Conservation (phyloP, 2,888 invertebrate species). For the Desoria tigrina region DNA sequence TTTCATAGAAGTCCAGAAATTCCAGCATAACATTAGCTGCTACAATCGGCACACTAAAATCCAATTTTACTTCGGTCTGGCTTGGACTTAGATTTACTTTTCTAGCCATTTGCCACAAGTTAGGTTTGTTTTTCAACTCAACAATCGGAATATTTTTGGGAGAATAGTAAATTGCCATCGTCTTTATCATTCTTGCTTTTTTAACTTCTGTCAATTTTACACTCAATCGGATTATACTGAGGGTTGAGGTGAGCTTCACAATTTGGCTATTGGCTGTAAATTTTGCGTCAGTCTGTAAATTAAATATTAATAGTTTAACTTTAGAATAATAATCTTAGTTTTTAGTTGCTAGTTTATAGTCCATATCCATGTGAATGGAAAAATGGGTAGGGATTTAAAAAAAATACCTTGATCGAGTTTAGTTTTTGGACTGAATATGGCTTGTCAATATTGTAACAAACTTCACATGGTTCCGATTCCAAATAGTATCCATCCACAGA, state of each 20-base stretch:
- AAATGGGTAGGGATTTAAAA: not conserved
- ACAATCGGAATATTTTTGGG: slow-evolving; percentile 94
- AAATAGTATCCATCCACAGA: slow-evolving; percentile 94
- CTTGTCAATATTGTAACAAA: slow-evolving; percentile 96
- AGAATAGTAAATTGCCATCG: slow-evolving; percentile 94
- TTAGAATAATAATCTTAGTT: not conserved
- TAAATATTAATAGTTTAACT: not conserved
- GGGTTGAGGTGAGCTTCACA: slow-evolving; percentile 90
- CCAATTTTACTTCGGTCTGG: slow-evolving; percentile 93
- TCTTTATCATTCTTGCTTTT: slow-evolving; percentile 94
- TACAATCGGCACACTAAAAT: slow-evolving; percentile 93
- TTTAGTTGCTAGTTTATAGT: not conserved
- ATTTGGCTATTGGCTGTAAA: slow-evolving; percentile 98
- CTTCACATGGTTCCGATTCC: slow-evolving; percentile 95
- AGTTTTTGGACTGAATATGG: slow-evolving; percentile 87
- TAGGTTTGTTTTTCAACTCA: slow-evolving; percentile 92
- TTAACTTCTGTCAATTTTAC: slow-evolving; percentile 93
- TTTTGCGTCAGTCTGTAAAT: slow-evolving; percentile 78
- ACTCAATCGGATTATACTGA: slow-evolving; percentile 91
- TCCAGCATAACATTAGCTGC: slow-evolving; percentile 98
- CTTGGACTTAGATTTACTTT: slow-evolving; percentile 85
- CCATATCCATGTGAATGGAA: not conserved
- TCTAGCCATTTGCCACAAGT: slow-evolving; percentile 96
- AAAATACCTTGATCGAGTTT: slow-evolving; percentile 78
- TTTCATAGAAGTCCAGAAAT: slow-evolving; percentile 96